These are phyloP conservation scores for Etia nguti DNA, from an alignment of 2,113 vertebrate genomes.

Conservation along the genomic window DNA sequence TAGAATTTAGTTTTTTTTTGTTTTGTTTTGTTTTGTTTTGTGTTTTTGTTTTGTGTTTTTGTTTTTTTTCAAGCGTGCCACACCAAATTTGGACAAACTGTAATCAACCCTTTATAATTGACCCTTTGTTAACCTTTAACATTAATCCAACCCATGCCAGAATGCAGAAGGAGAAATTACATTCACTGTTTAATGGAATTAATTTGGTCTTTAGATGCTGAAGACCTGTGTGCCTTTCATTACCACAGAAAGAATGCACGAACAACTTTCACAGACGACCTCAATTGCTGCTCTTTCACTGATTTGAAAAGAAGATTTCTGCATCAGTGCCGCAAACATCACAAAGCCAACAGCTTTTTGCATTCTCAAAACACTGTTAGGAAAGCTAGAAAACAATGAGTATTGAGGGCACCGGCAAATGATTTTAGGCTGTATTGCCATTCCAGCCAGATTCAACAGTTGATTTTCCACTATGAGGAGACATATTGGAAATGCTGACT, in stretches of 20 bases:
- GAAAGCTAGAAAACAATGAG: neutral
- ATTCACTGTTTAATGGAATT: neutral
- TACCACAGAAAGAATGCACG: neutral
- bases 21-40: neutral
- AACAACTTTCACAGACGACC: neutral
- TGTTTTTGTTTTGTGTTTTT: neutral
- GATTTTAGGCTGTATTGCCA: neutral
- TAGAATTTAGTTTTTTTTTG: neutral
- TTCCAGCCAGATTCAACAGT: neutral
- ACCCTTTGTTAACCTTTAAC: constrained; percentile 1
- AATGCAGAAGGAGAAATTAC: neutral
- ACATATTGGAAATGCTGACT: constrained; percentile 20
- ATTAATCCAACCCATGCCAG: neutral
- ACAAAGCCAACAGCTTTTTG: neutral
- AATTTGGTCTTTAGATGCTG: neutral
- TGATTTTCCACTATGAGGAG: neutral
- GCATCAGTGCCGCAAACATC: neutral
- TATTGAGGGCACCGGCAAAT: neutral
- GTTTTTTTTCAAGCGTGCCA: neutral
- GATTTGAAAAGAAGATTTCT: neutral
- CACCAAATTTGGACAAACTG: neutral
- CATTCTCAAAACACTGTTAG: neutral
- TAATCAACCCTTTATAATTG: neutral
- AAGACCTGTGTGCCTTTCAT: neutral
- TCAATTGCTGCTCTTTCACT: neutral